Evolutionary conservation across 2,113 vertebrate species (phyloP).

Genomic region (Atractosteus spatula): DNA sequence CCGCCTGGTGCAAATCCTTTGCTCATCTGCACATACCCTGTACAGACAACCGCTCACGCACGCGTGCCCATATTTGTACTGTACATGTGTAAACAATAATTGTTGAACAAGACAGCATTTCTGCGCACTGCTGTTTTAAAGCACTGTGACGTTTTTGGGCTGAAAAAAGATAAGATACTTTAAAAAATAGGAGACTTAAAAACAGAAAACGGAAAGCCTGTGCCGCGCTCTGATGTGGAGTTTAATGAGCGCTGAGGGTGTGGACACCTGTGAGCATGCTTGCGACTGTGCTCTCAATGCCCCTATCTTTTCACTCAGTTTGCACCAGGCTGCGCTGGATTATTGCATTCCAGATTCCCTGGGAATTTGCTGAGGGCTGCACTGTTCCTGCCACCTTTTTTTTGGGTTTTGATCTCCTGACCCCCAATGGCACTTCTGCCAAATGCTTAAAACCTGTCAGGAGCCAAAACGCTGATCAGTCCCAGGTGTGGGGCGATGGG

Average conservation of each 20-base stretch:
- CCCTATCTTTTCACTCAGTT: neutral
- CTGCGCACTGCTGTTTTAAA: too few relatives aligned
- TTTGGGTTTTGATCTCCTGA: conserved; percentile 15
- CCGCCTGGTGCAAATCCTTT: too few relatives aligned
- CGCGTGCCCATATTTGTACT: too few relatives aligned
- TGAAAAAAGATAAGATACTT: too few relatives aligned
- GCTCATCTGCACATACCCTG: too few relatives aligned
- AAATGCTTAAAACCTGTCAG: neutral
- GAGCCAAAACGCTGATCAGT: conserved; percentile 2
- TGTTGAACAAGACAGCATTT: too few relatives aligned
- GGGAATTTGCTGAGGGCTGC: conserved; percentile 24
- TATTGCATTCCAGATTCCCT: conserved; percentile 17
- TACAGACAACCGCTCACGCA: too few relatives aligned
- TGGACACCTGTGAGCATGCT: neutral
- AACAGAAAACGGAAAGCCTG: neutral
- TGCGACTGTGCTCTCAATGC: neutral
- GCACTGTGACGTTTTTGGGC: too few relatives aligned
- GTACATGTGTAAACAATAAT: too few relatives aligned
- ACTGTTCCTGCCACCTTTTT: neutral
- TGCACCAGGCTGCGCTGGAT: conserved; percentile 3
- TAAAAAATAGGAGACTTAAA: too few relatives aligned
- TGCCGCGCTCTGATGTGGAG: neutral
- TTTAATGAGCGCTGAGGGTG: neutral
- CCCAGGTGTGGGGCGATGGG: conserved; percentile 9
- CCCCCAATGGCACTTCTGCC: neutral